Evolutionary conservation across 2,113 vertebrate genomes (phyloP).

Genomic region (Climacteris rufus): DNA sequence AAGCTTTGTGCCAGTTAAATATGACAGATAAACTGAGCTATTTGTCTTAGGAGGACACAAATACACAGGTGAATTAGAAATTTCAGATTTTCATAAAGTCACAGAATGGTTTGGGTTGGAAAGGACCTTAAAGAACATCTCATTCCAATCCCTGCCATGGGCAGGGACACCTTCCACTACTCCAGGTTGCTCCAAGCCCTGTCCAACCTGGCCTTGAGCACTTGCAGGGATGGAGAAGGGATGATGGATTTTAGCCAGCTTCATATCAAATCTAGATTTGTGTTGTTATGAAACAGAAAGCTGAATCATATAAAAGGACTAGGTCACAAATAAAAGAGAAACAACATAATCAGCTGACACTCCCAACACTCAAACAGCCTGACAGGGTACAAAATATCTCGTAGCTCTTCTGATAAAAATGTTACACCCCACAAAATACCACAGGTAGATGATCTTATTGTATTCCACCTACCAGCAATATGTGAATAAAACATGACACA

Average conservation of each 20-base stretch:
- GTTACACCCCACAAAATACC: background rate
- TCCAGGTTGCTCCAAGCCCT: background rate
- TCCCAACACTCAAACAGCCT: background rate
- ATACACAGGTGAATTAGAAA: background rate
- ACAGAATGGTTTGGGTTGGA: background rate
- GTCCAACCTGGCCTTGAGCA: background rate
- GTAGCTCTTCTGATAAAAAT: background rate
- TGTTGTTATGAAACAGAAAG: background rate
- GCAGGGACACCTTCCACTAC: background rate
- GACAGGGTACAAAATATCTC: background rate
- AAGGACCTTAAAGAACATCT: background rate
- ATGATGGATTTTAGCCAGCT: background rate
- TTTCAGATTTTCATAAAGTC: background rate
- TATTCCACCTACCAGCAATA: background rate
- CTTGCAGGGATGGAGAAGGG: background rate
- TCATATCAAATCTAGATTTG: background rate
- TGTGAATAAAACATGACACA: background rate
- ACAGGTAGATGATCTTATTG: no score
- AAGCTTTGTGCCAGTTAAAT: background rate
- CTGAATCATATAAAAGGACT: background rate
- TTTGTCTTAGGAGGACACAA: background rate
- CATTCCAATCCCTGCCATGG: background rate
- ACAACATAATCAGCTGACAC: background rate
- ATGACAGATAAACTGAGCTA: background rate
- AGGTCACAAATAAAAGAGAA: background rate